A percentile compares a stretch with the other conserved stretches of the same genome.
Conservation (phyloP, 2,888 invertebrate genomes). For the Mesodorylaimus sp. region DNA sequence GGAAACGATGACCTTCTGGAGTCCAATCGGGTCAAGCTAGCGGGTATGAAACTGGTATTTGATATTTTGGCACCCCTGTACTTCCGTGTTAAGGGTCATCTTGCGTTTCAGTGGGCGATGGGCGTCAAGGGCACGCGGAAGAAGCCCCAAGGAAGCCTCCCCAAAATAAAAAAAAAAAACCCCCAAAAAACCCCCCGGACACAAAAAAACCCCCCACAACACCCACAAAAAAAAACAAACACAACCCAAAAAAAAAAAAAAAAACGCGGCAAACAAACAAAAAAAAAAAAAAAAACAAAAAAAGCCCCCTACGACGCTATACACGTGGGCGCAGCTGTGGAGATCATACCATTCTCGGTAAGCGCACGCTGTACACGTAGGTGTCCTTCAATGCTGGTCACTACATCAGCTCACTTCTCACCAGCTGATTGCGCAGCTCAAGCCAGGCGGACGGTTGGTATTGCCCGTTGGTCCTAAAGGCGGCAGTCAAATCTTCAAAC, state of each 20-base stretch:
- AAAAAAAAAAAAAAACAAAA: no score
- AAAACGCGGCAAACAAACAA: no score
- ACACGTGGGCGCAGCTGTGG: slow-evolving; percentile 40
- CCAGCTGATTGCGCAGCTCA: slow-evolving; percentile 64
- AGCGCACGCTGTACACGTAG: slow-evolving; percentile 1
- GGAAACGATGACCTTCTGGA: slow-evolving; percentile 52
- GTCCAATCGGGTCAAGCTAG: slow-evolving; percentile 48
- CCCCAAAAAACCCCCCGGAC: no score
- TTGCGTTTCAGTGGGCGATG: slow-evolving; percentile 54
- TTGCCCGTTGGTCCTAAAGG: slow-evolving; percentile 22
- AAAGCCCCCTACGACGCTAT: slow-evolving; percentile 75
- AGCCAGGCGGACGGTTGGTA: slow-evolving; percentile 69
- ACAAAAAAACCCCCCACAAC: no score
- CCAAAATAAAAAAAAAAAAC: no score
- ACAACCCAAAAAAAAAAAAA: no score
- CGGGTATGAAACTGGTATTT: slow-evolving; percentile 48
- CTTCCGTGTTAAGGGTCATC: not conserved
- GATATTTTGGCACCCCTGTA: not conserved
- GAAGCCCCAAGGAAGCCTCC: no score
- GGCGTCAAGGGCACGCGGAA: slow-evolving; percentile 53
- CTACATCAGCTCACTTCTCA: slow-evolving; percentile 40
- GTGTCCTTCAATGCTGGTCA: no score
- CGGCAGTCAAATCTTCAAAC: slow-evolving; percentile 41
- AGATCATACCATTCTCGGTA: slow-evolving; percentile 18
- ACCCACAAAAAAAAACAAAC: no score